A percentile compares a stretch with the other conserved stretches of the same genome.
Conservation (phyloP, 2,888 invertebrate genomes). For the Caenorhabditis sp. region DNA sequence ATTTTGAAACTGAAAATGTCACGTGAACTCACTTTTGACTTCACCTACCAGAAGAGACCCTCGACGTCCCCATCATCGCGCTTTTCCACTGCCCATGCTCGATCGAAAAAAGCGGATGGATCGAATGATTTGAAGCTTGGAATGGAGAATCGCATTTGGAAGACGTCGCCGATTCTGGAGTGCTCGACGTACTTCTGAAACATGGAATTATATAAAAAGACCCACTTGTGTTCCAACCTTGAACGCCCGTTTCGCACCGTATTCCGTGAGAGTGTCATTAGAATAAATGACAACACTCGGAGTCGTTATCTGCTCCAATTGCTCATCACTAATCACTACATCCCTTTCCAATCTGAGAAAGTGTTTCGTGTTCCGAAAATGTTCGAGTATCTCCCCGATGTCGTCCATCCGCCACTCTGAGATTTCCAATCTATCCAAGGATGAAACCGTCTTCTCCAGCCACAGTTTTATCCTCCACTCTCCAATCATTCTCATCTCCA, state of each 20-base stretch:
- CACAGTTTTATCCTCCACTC: neutral
- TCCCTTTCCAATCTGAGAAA: constrained; percentile 4
- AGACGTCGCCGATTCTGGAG: neutral
- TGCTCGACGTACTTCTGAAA: constrained; percentile 29
- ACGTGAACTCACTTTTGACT: neutral
- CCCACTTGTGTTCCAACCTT: no score
- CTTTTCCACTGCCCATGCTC: no score
- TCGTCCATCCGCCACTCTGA: neutral
- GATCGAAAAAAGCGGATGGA: neutral
- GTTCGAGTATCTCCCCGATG: neutral
- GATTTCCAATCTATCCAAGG: constrained; percentile 7
- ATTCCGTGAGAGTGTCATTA: constrained; percentile 2
- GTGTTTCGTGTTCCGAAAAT: constrained; percentile 7
- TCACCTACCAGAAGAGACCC: neutral
- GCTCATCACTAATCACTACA: constrained; percentile 15
- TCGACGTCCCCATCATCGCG: neutral
- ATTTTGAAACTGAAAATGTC: constrained; percentile 11
- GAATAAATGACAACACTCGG: constrained; percentile 6
- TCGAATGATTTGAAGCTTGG: neutral
- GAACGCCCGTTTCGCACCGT: constrained; percentile 21
- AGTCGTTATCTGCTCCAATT: constrained; percentile 3
- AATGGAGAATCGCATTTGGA: constrained; percentile 7
- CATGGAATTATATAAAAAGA: no score
- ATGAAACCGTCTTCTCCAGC: constrained; percentile 25
- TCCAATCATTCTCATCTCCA: constrained; percentile 31